Percentiles rank a stretch among this genome's conserved stretches.
Conservation (phyloP, 2,797 vertebrate species). For the Gouania willdenowi region DNA sequence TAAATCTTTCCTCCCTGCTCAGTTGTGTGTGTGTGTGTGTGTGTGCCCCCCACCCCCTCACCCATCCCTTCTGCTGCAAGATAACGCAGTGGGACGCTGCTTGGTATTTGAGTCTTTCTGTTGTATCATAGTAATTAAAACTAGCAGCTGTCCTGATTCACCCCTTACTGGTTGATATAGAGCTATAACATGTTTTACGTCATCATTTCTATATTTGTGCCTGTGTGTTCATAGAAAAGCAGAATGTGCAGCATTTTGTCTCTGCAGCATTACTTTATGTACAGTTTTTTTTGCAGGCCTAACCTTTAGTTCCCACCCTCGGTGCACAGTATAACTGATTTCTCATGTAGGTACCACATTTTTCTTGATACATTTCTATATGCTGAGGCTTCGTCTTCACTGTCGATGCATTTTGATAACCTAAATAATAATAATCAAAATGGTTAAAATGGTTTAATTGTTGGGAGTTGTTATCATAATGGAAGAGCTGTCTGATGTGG, state of each 20-base stretch:
- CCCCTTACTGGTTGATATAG: not conserved
- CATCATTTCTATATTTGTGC: slow-evolving; percentile 8
- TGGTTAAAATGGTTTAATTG: no score
- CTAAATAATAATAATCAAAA: not conserved
- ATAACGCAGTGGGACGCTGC: slow-evolving; percentile 34
- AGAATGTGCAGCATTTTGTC: slow-evolving; percentile 3
- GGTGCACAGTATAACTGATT: not conserved
- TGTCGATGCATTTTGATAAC: no score
- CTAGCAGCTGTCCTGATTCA: slow-evolving; percentile 24
- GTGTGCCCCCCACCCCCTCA: no score
- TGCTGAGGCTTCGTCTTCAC: no score
- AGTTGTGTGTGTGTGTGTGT: no score
- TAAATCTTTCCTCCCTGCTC: slow-evolving; percentile 46
- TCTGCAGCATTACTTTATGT: slow-evolving; percentile 28
- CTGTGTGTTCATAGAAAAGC: slow-evolving; percentile 2
- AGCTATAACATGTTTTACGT: slow-evolving; percentile 12
- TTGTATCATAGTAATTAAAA: slow-evolving; percentile 12
- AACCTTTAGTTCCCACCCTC: no score
- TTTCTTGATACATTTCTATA: not conserved
- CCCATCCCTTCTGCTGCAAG: slow-evolving; percentile 39
- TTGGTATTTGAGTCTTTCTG: slow-evolving; percentile 23
- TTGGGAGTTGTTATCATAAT: no score
- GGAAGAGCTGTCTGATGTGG: no score
- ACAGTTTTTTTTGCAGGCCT: not conserved
- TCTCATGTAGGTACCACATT: not conserved